Evolutionary conservation across 2,888 invertebrate genomes (phyloP).

Genomic region (Amphiduros pacificus): DNA sequence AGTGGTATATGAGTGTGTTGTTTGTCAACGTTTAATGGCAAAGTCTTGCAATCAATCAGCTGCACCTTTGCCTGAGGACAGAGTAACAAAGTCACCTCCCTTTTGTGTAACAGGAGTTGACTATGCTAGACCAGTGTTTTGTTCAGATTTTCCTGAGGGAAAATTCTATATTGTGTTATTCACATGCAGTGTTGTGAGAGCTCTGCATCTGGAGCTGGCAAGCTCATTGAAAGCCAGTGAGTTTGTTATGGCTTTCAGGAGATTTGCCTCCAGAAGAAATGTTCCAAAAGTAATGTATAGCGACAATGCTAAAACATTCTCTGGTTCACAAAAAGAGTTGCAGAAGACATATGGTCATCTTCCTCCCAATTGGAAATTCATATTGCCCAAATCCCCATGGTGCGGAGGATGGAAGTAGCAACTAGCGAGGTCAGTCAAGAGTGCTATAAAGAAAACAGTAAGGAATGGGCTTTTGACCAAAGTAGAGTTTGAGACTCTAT

Average conservation of each 20-base stretch:
- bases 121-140: slow-evolving; percentile 20
- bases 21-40: neutral
- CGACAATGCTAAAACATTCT: slow-evolving; percentile 5
- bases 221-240: neutral
- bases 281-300: neutral
- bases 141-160: neutral
- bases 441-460: slow-evolving; percentile 13
- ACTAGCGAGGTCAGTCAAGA: slow-evolving; percentile 9
- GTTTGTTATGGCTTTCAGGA: slow-evolving; percentile 17
- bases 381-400: slow-evolving; percentile 18
- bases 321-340: neutral
- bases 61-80: slow-evolving; percentile 7
- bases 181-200: slow-evolving; percentile 22
- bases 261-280: slow-evolving; percentile 18
- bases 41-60: neutral
- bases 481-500: slow-evolving; percentile 3
- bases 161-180: slow-evolving; percentile 20
- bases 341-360: neutral
- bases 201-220: slow-evolving; percentile 22
- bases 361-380: slow-evolving; percentile 15
- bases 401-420: slow-evolving; percentile 21
- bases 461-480: neutral
- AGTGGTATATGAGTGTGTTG: slow-evolving; percentile 3
- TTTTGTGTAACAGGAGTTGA: slow-evolving; percentile 21
- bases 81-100: slow-evolving; percentile 7